Percentiles rank a stretch among this genome's conserved stretches.
phyloP scores from a whole-genome alignment of 2,797 vertebrate species.

The Phalanger gymnotis region DNA sequence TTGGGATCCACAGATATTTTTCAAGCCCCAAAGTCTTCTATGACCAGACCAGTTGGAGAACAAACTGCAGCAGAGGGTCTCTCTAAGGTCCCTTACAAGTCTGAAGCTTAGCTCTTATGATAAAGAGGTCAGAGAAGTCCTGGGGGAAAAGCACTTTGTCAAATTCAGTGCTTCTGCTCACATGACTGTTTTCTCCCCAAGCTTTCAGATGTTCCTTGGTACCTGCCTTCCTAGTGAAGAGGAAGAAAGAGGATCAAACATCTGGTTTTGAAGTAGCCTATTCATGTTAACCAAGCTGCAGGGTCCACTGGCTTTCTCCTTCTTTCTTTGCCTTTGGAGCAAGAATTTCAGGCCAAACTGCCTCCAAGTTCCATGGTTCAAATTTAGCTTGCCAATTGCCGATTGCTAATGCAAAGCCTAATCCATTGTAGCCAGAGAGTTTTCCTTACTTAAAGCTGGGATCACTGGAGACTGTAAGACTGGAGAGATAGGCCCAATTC shows the following conservation, averaged over 20 bases:
- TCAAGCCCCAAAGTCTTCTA: not conserved
- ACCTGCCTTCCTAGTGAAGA: not conserved
- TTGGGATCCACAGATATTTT: not conserved
- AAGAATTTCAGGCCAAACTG: constrained; percentile 33
- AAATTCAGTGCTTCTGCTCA: not conserved
- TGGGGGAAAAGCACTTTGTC: not conserved
- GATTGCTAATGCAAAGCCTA: constrained; percentile 34
- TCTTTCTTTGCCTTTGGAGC: constrained; percentile 36
- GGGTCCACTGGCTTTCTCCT: constrained; percentile 43
- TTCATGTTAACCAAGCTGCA: constrained; percentile 33
- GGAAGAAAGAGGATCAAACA: not conserved
- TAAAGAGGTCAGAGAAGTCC: not conserved
- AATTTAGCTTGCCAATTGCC: constrained; percentile 38
- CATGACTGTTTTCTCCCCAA: not conserved
- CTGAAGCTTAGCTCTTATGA: not conserved
- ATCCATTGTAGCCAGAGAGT: constrained; percentile 16
- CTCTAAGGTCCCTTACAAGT: not conserved
- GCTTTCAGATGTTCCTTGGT: not conserved
- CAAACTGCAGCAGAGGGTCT: not conserved
- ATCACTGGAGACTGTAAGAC: constrained; percentile 37
- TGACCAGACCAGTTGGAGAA: not conserved
- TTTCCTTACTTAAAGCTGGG: constrained; percentile 56
- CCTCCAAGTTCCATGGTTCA: constrained; percentile 39
- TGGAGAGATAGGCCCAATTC: constrained; percentile 59
- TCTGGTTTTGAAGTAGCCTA: not conserved